Evolutionary conservation across 1,140 invertebrate species (phyloP).

Genomic region (Bombyx mandarina): DNA sequence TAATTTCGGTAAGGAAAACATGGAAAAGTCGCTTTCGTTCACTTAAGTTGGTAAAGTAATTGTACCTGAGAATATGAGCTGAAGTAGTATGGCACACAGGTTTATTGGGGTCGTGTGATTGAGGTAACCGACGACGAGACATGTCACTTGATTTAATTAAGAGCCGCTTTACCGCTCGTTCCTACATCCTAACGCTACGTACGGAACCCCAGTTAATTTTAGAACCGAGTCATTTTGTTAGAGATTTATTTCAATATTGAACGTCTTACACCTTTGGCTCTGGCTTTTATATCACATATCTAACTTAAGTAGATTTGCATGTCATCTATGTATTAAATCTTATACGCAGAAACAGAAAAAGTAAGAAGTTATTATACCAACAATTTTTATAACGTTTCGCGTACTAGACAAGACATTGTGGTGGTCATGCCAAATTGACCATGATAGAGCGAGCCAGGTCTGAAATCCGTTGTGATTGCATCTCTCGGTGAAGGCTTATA

Average conservation of each 20-base stretch:
- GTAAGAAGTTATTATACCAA: too few species aligned
- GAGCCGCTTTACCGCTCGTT: conserved; percentile 63
- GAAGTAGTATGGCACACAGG: conserved; percentile 35
- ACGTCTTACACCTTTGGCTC: conserved; percentile 19
- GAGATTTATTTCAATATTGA: conserved; percentile 64
- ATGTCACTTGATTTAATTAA: conserved; percentile 71
- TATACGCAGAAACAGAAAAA: too few species aligned
- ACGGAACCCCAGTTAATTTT: conserved; percentile 56
- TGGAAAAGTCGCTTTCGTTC: too few species aligned
- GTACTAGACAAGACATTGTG: too few species aligned
- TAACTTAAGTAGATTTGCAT: too few species aligned
- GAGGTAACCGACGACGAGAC: conserved; percentile 59
- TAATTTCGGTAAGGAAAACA: too few species aligned
- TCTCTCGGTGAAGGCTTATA: conserved; percentile 43
- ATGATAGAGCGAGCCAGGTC: neutral
- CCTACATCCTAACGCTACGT: conserved; percentile 46
- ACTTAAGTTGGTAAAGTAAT: neutral
- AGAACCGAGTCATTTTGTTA: conserved; percentile 46
- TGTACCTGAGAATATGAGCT: conserved; percentile 12
- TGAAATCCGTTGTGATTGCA: conserved; percentile 60
- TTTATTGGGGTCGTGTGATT: conserved; percentile 69
- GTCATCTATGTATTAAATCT: too few species aligned
- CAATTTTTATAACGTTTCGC: too few species aligned
- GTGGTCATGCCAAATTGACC: too few species aligned
- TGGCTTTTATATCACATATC: too few species aligned